phyloP scores from a whole-genome alignment of 2,113 vertebrate species.

The Cygnus atratus region DNA sequence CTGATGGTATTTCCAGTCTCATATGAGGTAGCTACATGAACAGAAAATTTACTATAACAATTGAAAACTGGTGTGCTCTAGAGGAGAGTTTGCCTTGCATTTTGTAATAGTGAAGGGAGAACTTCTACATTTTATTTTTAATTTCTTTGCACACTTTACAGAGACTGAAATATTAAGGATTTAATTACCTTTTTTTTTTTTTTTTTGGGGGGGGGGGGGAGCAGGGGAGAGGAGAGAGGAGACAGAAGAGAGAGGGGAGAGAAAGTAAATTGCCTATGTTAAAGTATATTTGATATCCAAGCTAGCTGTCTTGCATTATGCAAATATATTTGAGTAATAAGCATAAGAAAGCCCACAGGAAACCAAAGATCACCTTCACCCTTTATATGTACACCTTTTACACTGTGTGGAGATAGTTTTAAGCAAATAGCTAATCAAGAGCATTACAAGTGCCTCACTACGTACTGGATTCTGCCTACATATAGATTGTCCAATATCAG shows the following conservation, averaged over 20 bases:
- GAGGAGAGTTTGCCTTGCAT: neutral
- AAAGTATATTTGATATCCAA: neutral
- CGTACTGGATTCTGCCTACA: neutral
- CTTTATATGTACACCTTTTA: neutral
- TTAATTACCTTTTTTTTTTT: neutral
- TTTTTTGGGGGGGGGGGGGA: too few species aligned
- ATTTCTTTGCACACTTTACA: neutral
- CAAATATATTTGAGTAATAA: neutral
- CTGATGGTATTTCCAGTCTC: neutral
- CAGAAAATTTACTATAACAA: neutral
- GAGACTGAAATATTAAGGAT: neutral
- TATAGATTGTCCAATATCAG: neutral
- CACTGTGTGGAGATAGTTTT: accelerated
- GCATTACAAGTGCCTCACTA: neutral
- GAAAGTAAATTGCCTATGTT: neutral
- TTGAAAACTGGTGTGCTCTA: neutral
- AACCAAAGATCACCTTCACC: neutral
- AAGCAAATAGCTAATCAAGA: neutral
- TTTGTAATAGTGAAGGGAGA: neutral
- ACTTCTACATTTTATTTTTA: neutral
- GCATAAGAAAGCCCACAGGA: neutral
- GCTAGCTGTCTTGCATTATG: neutral
- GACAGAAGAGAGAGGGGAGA: too few species aligned
- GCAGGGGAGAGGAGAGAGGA: too few species aligned
- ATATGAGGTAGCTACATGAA: neutral